Conservation (phyloP, 2,797 vertebrate species). For the Muraenolepis orangiensis region DNA sequence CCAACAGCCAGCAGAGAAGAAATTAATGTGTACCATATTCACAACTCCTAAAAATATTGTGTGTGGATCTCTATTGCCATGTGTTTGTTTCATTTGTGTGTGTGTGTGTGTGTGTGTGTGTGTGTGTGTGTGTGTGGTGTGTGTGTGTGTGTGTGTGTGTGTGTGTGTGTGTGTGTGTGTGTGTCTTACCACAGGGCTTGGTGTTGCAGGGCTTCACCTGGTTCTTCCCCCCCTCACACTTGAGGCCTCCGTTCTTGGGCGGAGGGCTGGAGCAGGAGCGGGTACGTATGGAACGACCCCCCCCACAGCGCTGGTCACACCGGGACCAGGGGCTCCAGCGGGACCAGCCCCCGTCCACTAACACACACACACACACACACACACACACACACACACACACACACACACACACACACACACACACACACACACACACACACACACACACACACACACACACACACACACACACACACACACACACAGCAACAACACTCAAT, state of each 20-base stretch:
- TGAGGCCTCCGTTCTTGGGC: conserved; percentile 83
- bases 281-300: conserved; percentile 80
- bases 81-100: too few species aligned
- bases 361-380: neutral
- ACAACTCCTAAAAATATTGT: too few species aligned
- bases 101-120: too few species aligned
- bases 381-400: conserved; percentile 5
- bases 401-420: neutral
- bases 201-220: conserved; percentile 84
- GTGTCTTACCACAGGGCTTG: conserved; percentile 79
- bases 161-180: too few species aligned
- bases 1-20: too few species aligned
- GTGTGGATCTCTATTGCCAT: too few species aligned
- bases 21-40: too few species aligned
- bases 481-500: too few species aligned
- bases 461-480: too few species aligned
- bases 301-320: conserved; percentile 83
- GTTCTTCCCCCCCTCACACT: conserved; percentile 81
- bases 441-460: neutral
- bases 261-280: conserved; percentile 86
- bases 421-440: too few species aligned
- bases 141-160: too few species aligned
- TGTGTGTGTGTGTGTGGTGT: too few species aligned
- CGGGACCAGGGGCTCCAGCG: conserved; percentile 88
- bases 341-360: conserved; percentile 87